phyloP scores from a whole-genome alignment of 2,113 vertebrate genomes.

The Hoplias malabaricus region DNA sequence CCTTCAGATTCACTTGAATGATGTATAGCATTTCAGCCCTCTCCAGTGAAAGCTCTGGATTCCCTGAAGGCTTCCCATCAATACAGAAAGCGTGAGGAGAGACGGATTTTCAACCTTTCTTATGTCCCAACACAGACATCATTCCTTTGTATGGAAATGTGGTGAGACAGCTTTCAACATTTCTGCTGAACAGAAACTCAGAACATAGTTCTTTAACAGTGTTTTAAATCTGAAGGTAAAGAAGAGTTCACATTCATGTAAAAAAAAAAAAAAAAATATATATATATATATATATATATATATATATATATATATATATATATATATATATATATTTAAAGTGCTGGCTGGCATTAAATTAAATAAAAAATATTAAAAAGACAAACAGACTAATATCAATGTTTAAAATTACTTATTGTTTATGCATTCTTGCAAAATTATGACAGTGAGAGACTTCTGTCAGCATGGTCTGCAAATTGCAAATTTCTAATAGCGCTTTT shows the following conservation, averaged over 20 bases:
- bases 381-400: too few relatives aligned
- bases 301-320: too few relatives aligned
- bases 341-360: too few relatives aligned
- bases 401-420: too few relatives aligned
- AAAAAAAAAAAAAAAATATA: neutral
- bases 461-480: too few relatives aligned
- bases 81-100: neutral
- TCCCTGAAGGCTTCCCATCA: neutral
- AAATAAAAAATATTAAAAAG: neutral
- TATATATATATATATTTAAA: too few relatives aligned
- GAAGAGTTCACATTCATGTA: neutral
- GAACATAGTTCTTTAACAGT: neutral
- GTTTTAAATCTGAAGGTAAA: neutral
- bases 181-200: neutral
- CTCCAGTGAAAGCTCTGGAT: neutral
- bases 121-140: neutral
- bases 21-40: constrained; percentile 13
- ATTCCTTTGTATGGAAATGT: neutral
- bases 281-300: neutral
- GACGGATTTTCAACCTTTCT: neutral
- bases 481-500: too few relatives aligned
- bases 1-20: constrained; percentile 9
- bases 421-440: too few relatives aligned
- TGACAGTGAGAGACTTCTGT: too few relatives aligned
- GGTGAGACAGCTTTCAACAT: neutral